These are phyloP conservation scores for Chaenocephalus aceratus DNA, from an alignment of 2,113 vertebrate species.

Conservation along the genomic window DNA sequence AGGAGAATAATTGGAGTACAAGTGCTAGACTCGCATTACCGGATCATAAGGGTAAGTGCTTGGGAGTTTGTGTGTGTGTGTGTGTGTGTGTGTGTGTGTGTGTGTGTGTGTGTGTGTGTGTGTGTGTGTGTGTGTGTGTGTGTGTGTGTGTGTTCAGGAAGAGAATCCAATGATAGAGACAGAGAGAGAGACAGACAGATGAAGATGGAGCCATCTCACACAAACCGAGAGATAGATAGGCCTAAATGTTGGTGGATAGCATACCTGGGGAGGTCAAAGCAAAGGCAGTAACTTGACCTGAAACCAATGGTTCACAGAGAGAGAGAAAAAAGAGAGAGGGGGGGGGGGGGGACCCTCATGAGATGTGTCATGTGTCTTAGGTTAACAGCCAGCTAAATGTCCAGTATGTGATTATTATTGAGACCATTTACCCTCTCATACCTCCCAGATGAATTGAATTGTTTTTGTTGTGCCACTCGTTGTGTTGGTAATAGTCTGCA, in stretches of 20 bases:
- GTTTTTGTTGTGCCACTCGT: slow-evolving; percentile 30
- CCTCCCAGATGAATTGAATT: slow-evolving; percentile 42
- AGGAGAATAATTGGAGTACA: slow-evolving; percentile 81
- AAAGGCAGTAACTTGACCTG: slow-evolving; percentile 64
- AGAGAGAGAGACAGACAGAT: slow-evolving; percentile 55
- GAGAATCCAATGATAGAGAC: slow-evolving; percentile 46
- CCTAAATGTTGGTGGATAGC: slow-evolving; percentile 48
- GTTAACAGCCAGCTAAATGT: slow-evolving; percentile 68
- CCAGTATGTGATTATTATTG: slow-evolving; percentile 48
- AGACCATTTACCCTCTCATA: slow-evolving; percentile 48
- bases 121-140: slow-evolving; percentile 13
- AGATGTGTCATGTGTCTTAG: slow-evolving; percentile 54
- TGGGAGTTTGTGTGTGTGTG: slow-evolving; percentile 51
- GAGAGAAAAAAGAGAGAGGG: slow-evolving; percentile 4
- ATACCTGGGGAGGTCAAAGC: slow-evolving; percentile 57
- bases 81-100: slow-evolving; percentile 22
- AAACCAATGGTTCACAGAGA: slow-evolving; percentile 64
- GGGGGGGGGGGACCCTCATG: slow-evolving; percentile 28
- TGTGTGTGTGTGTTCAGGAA: slow-evolving; percentile 16
- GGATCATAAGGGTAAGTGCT: slow-evolving; percentile 79
- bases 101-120: slow-evolving; percentile 23
- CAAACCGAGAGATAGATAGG: slow-evolving; percentile 44
- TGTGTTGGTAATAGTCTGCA: slow-evolving; percentile 10
- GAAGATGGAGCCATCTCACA: slow-evolving; percentile 48
- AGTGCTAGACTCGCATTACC: slow-evolving; percentile 77